A percentile compares a stretch with the other conserved stretches of the same genome.
Evolutionary conservation across 2,113 vertebrate species (phyloP).

Genomic region (Antigone vipio): DNA sequence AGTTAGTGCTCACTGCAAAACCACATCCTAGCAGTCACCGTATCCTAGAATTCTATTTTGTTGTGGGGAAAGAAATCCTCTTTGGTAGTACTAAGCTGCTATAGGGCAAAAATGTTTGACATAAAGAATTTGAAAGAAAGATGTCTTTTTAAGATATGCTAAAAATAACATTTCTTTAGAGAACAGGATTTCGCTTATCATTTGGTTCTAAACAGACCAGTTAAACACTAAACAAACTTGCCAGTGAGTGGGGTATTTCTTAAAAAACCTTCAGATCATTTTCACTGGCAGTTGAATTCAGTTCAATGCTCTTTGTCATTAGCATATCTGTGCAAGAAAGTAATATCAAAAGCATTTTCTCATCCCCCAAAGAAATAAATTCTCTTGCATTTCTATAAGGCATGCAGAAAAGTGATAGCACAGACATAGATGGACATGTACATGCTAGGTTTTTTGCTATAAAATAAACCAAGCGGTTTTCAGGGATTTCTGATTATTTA

Average conservation of each 20-base stretch:
- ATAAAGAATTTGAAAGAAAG: not conserved
- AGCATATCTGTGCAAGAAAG: not conserved
- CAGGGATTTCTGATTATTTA: not conserved
- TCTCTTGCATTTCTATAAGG: not conserved
- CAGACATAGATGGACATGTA: not conserved
- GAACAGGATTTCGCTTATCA: not conserved
- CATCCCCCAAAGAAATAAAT: too few species aligned
- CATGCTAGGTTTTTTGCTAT: not conserved
- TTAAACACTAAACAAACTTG: not conserved
- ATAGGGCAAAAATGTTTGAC: conserved; percentile 10
- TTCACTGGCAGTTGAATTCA: not conserved
- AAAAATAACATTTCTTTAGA: conserved; percentile 24
- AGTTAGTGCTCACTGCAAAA: conserved; percentile 49
- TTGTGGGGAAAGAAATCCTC: conserved; percentile 9
- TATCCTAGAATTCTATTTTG: conserved; percentile 26
- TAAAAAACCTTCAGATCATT: not conserved
- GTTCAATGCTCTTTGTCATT: not conserved
- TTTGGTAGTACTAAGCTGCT: conserved; percentile 17
- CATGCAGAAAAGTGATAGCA: not conserved
- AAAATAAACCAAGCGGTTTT: not conserved
- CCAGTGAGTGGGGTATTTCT: not conserved
- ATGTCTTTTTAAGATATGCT: not conserved
- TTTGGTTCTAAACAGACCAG: not conserved
- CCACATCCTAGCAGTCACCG: conserved; percentile 47
- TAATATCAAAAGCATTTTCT: not conserved